phyloP scores from a whole-genome alignment of 2,113 vertebrate species.

The Hylia prasina region DNA sequence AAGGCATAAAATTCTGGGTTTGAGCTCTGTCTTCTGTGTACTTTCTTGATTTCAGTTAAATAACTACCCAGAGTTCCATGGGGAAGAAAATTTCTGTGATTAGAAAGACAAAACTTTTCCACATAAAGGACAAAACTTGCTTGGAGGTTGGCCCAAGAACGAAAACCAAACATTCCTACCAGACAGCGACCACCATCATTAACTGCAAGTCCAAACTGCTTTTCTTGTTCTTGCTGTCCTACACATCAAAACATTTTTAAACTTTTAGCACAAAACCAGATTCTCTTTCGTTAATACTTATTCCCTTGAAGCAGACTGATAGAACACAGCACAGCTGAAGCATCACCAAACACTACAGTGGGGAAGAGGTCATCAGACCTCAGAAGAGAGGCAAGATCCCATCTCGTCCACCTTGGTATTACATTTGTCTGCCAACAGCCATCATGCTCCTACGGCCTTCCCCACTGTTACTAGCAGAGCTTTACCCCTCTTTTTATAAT shows the following conservation, averaged over 20 bases:
- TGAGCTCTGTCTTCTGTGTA: neutral
- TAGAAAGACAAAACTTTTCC: neutral
- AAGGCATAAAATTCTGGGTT: neutral
- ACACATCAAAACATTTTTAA: neutral
- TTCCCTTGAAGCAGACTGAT: neutral
- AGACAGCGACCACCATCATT: neutral
- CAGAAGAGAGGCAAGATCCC: neutral
- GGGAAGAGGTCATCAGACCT: accelerated
- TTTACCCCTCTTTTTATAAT: neutral
- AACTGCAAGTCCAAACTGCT: neutral
- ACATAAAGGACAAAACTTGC: neutral
- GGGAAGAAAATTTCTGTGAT: neutral
- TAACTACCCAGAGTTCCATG: neutral
- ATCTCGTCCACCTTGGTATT: accelerated
- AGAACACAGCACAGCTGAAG: neutral
- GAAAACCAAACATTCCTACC: neutral
- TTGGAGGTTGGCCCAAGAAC: neutral
- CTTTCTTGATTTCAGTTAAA: neutral
- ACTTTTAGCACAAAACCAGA: neutral
- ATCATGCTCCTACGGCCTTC: neutral
- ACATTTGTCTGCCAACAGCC: neutral
- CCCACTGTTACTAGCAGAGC: neutral
- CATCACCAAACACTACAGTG: neutral
- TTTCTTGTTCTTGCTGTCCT: neutral
- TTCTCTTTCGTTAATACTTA: neutral